These are phyloP conservation scores for Tragopan temminckii DNA, from an alignment of 2,797 vertebrate species.

Conservation along the genomic window DNA sequence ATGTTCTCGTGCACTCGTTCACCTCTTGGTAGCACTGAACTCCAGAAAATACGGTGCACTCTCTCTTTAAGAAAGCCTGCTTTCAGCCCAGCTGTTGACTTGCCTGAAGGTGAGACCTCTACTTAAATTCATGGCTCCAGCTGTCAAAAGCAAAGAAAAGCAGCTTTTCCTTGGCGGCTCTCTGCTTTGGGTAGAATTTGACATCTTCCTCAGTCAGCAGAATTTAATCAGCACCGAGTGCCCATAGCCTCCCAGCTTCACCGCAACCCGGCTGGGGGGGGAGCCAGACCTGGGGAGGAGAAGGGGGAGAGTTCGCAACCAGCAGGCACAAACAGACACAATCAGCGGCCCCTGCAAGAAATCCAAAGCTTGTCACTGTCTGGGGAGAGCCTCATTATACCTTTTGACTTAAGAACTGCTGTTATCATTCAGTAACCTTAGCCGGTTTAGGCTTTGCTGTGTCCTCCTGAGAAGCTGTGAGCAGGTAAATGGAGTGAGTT, in stretches of 20 bases:
- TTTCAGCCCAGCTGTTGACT: constrained; percentile 78
- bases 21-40: constrained; percentile 55
- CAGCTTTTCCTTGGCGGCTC: constrained; percentile 83
- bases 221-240: constrained; percentile 82
- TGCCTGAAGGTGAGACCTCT: constrained; percentile 83
- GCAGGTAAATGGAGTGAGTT: constrained; percentile 25
- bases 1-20: constrained; percentile 33
- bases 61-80: constrained; percentile 73
- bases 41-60: constrained; percentile 26
- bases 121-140: constrained; percentile 83
- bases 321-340: constrained; percentile 39
- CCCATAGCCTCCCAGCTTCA: constrained; percentile 76
- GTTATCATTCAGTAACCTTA: constrained; percentile 52
- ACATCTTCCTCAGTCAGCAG: constrained; percentile 84
- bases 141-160: constrained; percentile 84
- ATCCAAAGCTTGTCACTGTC: constrained; percentile 4
- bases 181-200: constrained; percentile 83
- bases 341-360: not conserved
- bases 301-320: not conserved
- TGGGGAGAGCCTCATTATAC: constrained; percentile 29
- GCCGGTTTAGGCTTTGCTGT: not conserved
- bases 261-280: constrained; percentile 50
- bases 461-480: constrained; percentile 20
- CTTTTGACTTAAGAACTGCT: constrained; percentile 47
- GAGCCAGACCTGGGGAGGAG: not conserved